A percentile compares a stretch with the other conserved stretches of the same genome.
These are phyloP conservation scores for Drepana falcataria DNA, from an alignment of 2,888 invertebrate genomes.

Conservation along the genomic window DNA sequence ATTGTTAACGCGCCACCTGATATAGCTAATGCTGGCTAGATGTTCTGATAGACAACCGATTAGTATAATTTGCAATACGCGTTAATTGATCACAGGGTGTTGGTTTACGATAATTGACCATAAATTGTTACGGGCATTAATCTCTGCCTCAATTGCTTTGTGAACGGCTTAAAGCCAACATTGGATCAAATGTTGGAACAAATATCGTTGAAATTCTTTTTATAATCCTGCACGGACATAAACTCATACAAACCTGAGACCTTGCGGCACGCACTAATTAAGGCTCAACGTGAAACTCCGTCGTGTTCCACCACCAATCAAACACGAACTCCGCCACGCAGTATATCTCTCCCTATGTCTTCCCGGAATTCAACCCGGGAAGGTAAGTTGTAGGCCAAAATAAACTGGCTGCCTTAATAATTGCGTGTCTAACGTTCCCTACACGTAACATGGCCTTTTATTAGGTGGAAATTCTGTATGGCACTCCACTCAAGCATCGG, in stretches of 20 bases:
- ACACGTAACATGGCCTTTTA: slow-evolving; percentile 75
- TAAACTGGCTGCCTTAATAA: slow-evolving; percentile 58
- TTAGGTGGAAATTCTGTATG: slow-evolving; percentile 76
- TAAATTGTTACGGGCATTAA: slow-evolving; percentile 73
- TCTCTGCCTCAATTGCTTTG: slow-evolving; percentile 65
- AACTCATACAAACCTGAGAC: slow-evolving; percentile 58
- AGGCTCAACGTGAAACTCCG: slow-evolving; percentile 74
- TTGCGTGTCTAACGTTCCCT: slow-evolving; percentile 74
- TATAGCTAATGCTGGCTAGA: slow-evolving; percentile 40
- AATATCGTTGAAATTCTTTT: slow-evolving; percentile 16
- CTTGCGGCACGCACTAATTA: slow-evolving; percentile 75
- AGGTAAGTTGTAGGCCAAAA: slow-evolving; percentile 48
- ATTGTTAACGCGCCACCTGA: slow-evolving; percentile 40
- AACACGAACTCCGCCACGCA: slow-evolving; percentile 47
- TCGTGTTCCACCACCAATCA: slow-evolving; percentile 49
- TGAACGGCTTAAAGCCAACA: slow-evolving; percentile 42
- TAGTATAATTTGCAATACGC: slow-evolving; percentile 72
- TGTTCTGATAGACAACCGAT: slow-evolving; percentile 50
- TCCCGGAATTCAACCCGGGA: slow-evolving; percentile 32
- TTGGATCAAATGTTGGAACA: slow-evolving; percentile 19
- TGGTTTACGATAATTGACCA: slow-evolving; percentile 71
- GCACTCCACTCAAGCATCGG: slow-evolving; percentile 52
- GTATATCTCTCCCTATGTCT: slow-evolving; percentile 45
- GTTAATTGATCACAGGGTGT: slow-evolving; percentile 70
- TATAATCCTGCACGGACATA: slow-evolving; percentile 43